A percentile compares a stretch with the other conserved stretches of the same genome.
Evolutionary conservation across 2,888 invertebrate species (phyloP).

Genomic region (Cerastis rubricosa): DNA sequence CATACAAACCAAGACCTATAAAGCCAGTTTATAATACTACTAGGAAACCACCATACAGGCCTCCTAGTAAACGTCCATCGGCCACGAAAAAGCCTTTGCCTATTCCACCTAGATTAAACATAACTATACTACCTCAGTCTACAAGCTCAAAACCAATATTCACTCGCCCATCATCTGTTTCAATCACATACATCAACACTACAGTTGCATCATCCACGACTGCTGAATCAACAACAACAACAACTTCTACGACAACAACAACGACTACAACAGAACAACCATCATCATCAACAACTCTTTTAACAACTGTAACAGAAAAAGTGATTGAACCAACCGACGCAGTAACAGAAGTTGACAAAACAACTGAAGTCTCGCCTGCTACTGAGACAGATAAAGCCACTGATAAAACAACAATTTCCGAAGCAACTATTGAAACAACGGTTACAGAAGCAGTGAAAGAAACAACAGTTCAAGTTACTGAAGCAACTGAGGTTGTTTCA

Average conservation of each 20-base stretch:
- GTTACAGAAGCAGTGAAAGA: slow-evolving; percentile 46
- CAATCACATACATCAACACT: slow-evolving; percentile 85
- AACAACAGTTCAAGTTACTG: slow-evolving; percentile 35
- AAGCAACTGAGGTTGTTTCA: slow-evolving; percentile 32
- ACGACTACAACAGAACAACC: slow-evolving; percentile 72
- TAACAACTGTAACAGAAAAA: slow-evolving; percentile 64
- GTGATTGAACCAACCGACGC: slow-evolving; percentile 69
- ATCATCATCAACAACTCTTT: slow-evolving; percentile 66
- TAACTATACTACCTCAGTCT: slow-evolving; percentile 85
- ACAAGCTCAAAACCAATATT: slow-evolving; percentile 84
- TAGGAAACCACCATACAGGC: slow-evolving; percentile 84
- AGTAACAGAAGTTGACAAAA: slow-evolving; percentile 63
- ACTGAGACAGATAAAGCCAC: slow-evolving; percentile 53
- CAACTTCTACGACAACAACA: slow-evolving; percentile 60
- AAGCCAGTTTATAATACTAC: slow-evolving; percentile 83
- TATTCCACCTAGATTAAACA: slow-evolving; percentile 86
- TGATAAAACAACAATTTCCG: slow-evolving; percentile 49
- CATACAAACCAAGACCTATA: slow-evolving; percentile 82
- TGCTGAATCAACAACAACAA: slow-evolving; percentile 65
- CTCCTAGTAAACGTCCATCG: slow-evolving; percentile 77
- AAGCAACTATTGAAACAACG: slow-evolving; percentile 51
- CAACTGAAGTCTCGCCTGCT: slow-evolving; percentile 49
- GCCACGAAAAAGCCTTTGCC: slow-evolving; percentile 85
- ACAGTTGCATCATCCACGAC: slow-evolving; percentile 73
- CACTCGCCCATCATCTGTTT: slow-evolving; percentile 79